Base-by-base conservation (phyloP, 2,797 vertebrate genomes). In the Ataeniobius toweri region DNA sequence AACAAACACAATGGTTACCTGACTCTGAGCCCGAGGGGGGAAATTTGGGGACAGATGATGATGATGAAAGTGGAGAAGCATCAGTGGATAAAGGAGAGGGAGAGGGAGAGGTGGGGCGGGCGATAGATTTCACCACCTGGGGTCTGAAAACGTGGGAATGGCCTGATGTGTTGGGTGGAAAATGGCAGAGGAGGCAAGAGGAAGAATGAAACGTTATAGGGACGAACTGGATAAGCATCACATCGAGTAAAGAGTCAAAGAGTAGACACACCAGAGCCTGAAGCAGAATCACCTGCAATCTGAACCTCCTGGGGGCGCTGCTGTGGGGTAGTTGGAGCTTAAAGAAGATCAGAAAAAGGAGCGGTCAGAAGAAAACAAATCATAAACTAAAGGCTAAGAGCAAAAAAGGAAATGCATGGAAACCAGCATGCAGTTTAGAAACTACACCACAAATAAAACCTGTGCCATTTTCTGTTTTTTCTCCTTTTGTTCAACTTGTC, bases 91-190 rank as follows among this genome's bases (percentile, higher is more conserved):
- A 91, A 56, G 90, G 93, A 51, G 93, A 93, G 22, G 90, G 93
- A 51, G 93, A 93, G 22, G 94, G 94, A 77, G 94, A 94, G 48
- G 91, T 83, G 50, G 93, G 94, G 0, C 93, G 93, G 36, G 77
- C 71, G 4, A 92, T 24, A 7, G 91, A 78, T 58, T 91, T 88
- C 48, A 95, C 89, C 53, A 94, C 68, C 55, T 95, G 94, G 84
- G 94, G 94, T 83, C 84, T 90, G 89, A 96, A 96, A 81, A 91
- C 44, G 56, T 93, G 92, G 65, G 89, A 80, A 16, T 61, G 87
- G 44, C 88, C 93, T 94, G 56, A 36, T 13, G 36, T 13, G 67
- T 56, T 80, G 51, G 6, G 44, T 53, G 63, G 51, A 41, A 61
- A 13, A 26, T 12, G 39, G 14, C 8, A 73, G 16, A 51, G 36